Evolutionary conservation across 2,888 invertebrate genomes (phyloP).

Genomic region (Cynaeus angustus): DNA sequence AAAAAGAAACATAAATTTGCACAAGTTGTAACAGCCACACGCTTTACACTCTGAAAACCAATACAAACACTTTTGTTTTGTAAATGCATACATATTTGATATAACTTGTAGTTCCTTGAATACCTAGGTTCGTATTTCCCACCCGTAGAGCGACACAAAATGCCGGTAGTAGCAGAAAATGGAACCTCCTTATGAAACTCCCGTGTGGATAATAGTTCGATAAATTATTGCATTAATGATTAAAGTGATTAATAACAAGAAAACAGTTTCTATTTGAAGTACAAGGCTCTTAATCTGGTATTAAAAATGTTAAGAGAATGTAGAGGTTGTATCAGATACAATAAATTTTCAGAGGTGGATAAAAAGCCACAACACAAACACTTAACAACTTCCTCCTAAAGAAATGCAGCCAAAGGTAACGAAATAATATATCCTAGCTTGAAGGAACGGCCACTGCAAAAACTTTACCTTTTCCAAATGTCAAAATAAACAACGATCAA

Average conservation of each 20-base stretch:
- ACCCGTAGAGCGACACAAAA: slow-evolving; percentile 16
- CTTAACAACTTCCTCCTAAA: slow-evolving; percentile 44
- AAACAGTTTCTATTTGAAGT: slow-evolving; percentile 34
- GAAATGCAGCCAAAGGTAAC: slow-evolving; percentile 30
- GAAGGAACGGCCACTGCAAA: slow-evolving; percentile 11
- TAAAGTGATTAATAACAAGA: slow-evolving; percentile 34
- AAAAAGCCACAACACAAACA: slow-evolving; percentile 34
- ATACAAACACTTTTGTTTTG: slow-evolving; percentile 2
- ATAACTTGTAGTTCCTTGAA: neutral
- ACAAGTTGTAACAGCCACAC: neutral
- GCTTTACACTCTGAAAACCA: neutral
- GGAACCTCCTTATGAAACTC: slow-evolving; percentile 15
- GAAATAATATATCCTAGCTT: slow-evolving; percentile 23
- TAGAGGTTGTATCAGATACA: slow-evolving; percentile 34
- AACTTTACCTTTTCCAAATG: slow-evolving; percentile 33
- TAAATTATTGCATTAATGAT: slow-evolving; percentile 34
- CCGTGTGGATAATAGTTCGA: slow-evolving; percentile 20
- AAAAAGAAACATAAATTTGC: slow-evolving; percentile 3
- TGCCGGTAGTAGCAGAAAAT: slow-evolving; percentile 16
- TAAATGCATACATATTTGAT: neutral
- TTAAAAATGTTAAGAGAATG: slow-evolving; percentile 34
- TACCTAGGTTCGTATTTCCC: slow-evolving; percentile 4
- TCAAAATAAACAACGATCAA: slow-evolving; percentile 40
- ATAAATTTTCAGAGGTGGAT: slow-evolving; percentile 35
- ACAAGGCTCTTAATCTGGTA: slow-evolving; percentile 31